These are phyloP conservation scores for Sphinx pinastri DNA, from an alignment of 2,888 invertebrate species.

Conservation along the genomic window DNA sequence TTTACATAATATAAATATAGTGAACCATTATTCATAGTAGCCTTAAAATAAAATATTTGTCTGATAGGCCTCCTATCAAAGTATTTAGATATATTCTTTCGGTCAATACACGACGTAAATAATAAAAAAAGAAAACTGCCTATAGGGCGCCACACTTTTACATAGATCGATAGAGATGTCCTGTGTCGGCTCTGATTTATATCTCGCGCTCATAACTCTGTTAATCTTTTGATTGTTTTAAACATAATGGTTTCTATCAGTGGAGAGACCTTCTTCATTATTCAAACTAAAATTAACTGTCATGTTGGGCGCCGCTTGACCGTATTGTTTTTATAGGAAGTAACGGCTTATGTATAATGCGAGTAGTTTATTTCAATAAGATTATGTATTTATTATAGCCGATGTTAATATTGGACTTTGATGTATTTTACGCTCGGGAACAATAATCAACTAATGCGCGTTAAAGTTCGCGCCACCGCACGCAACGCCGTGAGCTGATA, in stretches of 20 bases:
- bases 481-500: not conserved
- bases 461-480: not conserved
- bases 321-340: slow-evolving; percentile 24
- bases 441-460: not conserved
- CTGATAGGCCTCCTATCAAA: slow-evolving; percentile 51
- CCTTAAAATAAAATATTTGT: not conserved
- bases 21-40: not conserved
- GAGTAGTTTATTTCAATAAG: slow-evolving; percentile 23
- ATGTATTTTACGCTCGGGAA: not conserved
- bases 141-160: slow-evolving; percentile 76
- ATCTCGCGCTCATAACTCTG: slow-evolving; percentile 50
- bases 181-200: slow-evolving; percentile 65
- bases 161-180: slow-evolving; percentile 63
- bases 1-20: too few relatives aligned
- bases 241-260: slow-evolving; percentile 35
- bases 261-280: slow-evolving; percentile 24
- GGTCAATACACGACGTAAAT: slow-evolving; percentile 66
- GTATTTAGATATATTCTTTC: slow-evolving; percentile 46
- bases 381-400: slow-evolving; percentile 28
- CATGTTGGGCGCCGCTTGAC: slow-evolving; percentile 6
- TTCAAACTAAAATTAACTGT: slow-evolving; percentile 28
- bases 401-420: slow-evolving; percentile 12
- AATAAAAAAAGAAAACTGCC: slow-evolving; percentile 65
- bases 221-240: slow-evolving; percentile 45
- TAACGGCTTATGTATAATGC: slow-evolving; percentile 19